Evolutionary conservation across 2,888 invertebrate species (phyloP).

Genomic region (Copidosoma aretas): DNA sequence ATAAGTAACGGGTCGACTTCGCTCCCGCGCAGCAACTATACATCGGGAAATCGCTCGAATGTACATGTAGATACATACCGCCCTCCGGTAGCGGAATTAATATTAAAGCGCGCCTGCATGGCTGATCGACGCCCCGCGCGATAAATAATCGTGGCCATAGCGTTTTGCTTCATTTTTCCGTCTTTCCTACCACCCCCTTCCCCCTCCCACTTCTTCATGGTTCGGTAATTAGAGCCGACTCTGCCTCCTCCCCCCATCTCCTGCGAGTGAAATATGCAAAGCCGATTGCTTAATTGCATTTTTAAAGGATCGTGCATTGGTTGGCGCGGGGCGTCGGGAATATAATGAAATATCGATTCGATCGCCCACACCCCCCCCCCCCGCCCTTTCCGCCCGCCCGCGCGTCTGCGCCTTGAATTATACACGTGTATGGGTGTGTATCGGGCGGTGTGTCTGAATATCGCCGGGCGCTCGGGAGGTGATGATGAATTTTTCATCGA

Average conservation of each 20-base stretch:
- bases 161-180: no score
- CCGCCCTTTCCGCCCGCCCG: no score
- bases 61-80: not conserved
- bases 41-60: constrained; percentile 13
- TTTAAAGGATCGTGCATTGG: no score
- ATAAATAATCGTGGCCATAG: constrained; percentile 17
- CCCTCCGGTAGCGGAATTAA: constrained; percentile 26
- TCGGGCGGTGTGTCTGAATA: no score
- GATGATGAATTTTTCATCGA: no score
- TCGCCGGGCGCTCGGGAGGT: no score
- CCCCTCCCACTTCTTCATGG: not conserved
- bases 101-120: constrained; percentile 40
- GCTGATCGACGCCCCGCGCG: constrained; percentile 5
- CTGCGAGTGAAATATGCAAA: not conserved
- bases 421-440: no score
- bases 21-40: not conserved
- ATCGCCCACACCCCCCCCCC: no score
- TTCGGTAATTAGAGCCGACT: constrained; percentile 11
- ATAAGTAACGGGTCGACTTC: constrained; percentile 43
- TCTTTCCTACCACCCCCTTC: not conserved
- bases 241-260: not conserved
- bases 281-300: no score
- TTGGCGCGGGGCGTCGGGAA: not conserved
- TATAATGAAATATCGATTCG: no score
- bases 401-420: no score